A percentile compares a stretch with the other conserved stretches of the same genome.
phyloP scores from a whole-genome alignment of 2,113 vertebrate genomes.

The Centropus unirufus region DNA sequence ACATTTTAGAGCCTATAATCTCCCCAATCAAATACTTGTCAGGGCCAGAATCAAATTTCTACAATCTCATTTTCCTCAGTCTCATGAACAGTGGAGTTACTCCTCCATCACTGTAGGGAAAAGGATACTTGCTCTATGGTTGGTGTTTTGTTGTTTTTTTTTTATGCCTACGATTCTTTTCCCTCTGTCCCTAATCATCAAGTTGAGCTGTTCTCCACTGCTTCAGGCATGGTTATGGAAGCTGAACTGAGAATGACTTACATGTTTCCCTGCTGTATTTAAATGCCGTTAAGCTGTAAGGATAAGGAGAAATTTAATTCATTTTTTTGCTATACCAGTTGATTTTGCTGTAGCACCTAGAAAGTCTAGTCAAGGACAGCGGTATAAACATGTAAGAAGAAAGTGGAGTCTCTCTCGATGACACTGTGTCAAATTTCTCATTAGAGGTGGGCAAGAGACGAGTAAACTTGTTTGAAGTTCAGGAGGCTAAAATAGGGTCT shows the following conservation, averaged over 20 bases:
- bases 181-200: background rate
- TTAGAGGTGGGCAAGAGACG: background rate
- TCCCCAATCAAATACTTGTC: conserved; percentile 45
- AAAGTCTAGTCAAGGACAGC: background rate
- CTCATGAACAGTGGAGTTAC: background rate
- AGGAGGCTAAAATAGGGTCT: background rate
- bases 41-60: conserved; percentile 27
- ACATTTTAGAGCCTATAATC: conserved; percentile 38
- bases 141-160: background rate
- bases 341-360: background rate
- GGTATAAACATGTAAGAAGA: background rate
- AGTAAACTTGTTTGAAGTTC: background rate
- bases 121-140: background rate
- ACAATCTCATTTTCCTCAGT: conserved; percentile 19
- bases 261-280: background rate
- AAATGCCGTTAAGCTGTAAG: background rate
- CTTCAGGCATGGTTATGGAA: background rate
- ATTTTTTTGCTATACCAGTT: background rate
- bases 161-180: background rate
- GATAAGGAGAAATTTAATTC: background rate
- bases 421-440: background rate
- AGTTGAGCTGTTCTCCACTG: background rate
- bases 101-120: background rate
- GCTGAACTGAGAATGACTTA: background rate
- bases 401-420: background rate